phyloP scores from a whole-genome alignment of 2,888 invertebrate species.

The Lasioglossum leucozonium region DNA sequence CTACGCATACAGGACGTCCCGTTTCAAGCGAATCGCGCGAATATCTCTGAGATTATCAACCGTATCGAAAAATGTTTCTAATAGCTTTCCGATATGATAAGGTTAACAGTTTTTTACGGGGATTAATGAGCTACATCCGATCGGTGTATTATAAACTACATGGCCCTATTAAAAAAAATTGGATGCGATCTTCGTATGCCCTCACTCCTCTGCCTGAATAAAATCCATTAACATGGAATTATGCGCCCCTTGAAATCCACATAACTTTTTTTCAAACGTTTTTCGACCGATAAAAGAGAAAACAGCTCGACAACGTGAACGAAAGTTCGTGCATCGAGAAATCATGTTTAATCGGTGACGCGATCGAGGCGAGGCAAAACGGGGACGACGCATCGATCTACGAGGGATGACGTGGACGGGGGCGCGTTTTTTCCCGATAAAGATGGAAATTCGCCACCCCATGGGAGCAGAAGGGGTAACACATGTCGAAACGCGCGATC shows the following conservation, averaged over 20 bases:
- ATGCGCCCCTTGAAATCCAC: not conserved
- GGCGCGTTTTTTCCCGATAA: slow-evolving; percentile 57
- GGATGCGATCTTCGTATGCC: not conserved
- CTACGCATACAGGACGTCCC: not conserved
- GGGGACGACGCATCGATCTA: not conserved
- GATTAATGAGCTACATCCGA: too few relatives aligned
- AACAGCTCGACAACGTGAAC: not conserved
- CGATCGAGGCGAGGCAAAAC: not conserved
- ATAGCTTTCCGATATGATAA: too few relatives aligned
- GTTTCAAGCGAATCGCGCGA: not conserved
- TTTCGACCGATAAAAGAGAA: not conserved
- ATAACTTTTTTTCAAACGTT: not conserved
- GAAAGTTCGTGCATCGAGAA: not conserved
- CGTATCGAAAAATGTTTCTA: not conserved
- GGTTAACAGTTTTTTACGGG: too few relatives aligned
- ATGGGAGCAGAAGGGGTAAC: slow-evolving; percentile 64
- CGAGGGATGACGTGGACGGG: not conserved
- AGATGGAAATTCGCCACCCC: slow-evolving; percentile 68
- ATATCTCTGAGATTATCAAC: not conserved
- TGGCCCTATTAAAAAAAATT: too few relatives aligned
- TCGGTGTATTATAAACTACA: too few relatives aligned
- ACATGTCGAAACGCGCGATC: slow-evolving; percentile 68
- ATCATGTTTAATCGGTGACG: not conserved
- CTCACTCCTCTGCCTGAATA: too few relatives aligned
- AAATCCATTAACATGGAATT: too few relatives aligned